Conservation (phyloP, 2,888 invertebrate genomes). For the Nineta flava region DNA sequence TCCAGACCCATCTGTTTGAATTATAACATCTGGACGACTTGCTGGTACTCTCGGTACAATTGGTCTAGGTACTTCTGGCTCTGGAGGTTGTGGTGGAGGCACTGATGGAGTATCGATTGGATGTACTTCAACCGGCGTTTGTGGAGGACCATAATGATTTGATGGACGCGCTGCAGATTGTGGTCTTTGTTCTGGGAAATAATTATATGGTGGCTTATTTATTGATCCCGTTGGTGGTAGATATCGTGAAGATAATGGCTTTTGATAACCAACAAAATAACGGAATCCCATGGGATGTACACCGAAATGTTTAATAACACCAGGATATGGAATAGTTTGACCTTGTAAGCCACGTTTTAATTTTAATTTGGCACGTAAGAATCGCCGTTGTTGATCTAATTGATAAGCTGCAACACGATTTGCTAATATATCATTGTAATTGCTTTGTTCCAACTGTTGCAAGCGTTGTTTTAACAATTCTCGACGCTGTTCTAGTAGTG, state of each 20-base stretch:
- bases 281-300: background rate
- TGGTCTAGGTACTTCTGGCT: background rate
- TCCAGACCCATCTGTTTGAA: background rate
- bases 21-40: background rate
- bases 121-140: background rate
- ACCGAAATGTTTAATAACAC: background rate
- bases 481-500: no score
- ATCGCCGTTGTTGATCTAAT: background rate
- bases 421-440: background rate
- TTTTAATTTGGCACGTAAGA: background rate
- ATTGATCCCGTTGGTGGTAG: background rate
- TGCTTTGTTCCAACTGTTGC: background rate
- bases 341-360: background rate
- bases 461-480: no score
- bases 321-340: background rate
- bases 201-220: no score
- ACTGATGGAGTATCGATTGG: background rate
- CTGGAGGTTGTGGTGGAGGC: background rate
- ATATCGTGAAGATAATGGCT: background rate
- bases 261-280: slow-evolving; percentile 2
- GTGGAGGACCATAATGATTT: background rate
- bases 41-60: background rate
- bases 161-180: background rate
- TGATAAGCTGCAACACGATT: background rate
- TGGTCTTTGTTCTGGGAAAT: background rate